Conservation (phyloP, 2,797 vertebrate genomes). For the Muscicapa striata region DNA sequence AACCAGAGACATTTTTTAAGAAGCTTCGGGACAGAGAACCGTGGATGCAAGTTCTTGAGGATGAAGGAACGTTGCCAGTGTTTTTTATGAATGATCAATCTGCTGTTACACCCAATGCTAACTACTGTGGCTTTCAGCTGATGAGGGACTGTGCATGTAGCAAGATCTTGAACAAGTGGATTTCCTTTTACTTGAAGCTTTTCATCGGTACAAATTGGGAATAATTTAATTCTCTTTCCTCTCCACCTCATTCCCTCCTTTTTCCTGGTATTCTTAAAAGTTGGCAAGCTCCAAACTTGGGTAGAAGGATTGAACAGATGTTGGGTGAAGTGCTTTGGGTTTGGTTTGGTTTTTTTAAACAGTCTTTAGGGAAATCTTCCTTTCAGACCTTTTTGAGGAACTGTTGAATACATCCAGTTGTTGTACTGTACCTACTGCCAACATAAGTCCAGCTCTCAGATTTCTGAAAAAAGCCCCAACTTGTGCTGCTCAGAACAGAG, state of each 20-base stretch:
- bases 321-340: slow-evolving; percentile 36
- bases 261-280: not conserved
- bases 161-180: slow-evolving; percentile 71
- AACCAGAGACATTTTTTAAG: slow-evolving; percentile 50
- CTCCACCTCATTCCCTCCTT: not conserved
- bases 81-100: slow-evolving; percentile 25
- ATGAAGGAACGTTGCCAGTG: slow-evolving; percentile 43
- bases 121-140: slow-evolving; percentile 51
- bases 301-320: not conserved
- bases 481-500: slow-evolving; percentile 76
- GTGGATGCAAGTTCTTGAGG: not conserved
- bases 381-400: slow-evolving; percentile 58
- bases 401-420: slow-evolving; percentile 59
- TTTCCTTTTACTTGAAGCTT: slow-evolving; percentile 87
- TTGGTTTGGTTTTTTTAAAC: slow-evolving; percentile 48
- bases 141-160: slow-evolving; percentile 75
- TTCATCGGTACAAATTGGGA: slow-evolving; percentile 77
- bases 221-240: slow-evolving; percentile 59
- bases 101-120: slow-evolving; percentile 49
- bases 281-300: not conserved
- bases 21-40: slow-evolving; percentile 30
- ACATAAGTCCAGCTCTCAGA: slow-evolving; percentile 54
- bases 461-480: slow-evolving; percentile 52
- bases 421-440: slow-evolving; percentile 77
- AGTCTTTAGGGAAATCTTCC: slow-evolving; percentile 52